Base-by-base conservation (phyloP, 2,113 vertebrate genomes). In the Struthio camelus region DNA sequence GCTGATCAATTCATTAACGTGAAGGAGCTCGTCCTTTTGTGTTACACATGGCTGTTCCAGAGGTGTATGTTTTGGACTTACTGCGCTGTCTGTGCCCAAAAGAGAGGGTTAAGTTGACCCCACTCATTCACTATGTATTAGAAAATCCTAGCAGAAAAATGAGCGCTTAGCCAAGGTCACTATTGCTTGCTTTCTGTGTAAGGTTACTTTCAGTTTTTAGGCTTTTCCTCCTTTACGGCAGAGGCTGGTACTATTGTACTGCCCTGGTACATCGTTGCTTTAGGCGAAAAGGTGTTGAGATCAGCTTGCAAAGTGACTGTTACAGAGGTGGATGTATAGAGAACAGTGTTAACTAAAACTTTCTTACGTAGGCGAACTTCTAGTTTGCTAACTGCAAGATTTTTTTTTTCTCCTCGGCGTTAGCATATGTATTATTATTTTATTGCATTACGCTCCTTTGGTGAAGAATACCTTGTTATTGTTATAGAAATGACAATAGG, bases 141-240 rank as follows among this genome's bases (percentile, higher is more conserved):
- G 10, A 53, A 44, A 10, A 8, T 58, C 0, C 0, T 30, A 32
- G n/a, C 14, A 27, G 28, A 85, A 27, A 19, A 65, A 10, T 14
- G 28, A 22, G 15, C 44, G 6, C 80, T 84, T 76, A 23, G 46
- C 50, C 73, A 59, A 15, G 42, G 17, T 59, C 46, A 4, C 28
- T 54, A 71, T 24, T 85, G 14, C 30, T 65, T 72, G 14, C 40
- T 71, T 85, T 85, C 42, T 71, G 3, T 20, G 4, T 73, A 18
- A 66, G n/a, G 7, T 40, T 85, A 15, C 36, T 40, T 80, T 58
- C 42, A 22, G 15, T 64, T 70, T 88, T 88, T 6, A 53, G 15
- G 6, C 17, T 80, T 90, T 71, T n/a, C 18, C 20, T 22, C 25
- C 19, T 42, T 48, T 34, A 5, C 2, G 5, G 50, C 67, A 32